These are phyloP conservation scores for Chelmon rostratus DNA, from an alignment of 2,797 vertebrate species.

Conservation along the genomic window DNA sequence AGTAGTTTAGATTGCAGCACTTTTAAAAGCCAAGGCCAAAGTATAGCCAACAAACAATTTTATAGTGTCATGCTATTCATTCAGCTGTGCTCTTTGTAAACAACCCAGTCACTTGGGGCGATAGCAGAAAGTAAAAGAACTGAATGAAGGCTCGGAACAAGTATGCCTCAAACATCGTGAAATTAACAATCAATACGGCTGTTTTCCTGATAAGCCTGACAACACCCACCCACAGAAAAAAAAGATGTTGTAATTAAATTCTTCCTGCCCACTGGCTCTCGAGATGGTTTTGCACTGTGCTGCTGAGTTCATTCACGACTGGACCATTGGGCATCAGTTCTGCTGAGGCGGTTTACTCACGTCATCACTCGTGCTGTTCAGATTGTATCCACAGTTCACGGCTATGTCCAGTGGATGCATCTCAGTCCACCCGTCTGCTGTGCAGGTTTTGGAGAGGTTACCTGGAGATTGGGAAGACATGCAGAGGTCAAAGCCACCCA, in stretches of 20 bases:
- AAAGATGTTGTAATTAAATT: constrained; percentile 35
- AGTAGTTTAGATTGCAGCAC: not conserved
- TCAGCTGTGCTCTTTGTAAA: not conserved
- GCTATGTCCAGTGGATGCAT: constrained; percentile 89
- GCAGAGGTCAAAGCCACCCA: constrained; percentile 47
- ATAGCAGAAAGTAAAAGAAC: not conserved
- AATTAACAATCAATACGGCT: constrained; percentile 38
- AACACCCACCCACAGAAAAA: constrained; percentile 38
- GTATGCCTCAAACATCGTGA: constrained; percentile 4
- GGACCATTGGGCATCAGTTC: not conserved
- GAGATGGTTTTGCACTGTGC: constrained; percentile 27
- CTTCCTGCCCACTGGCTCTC: constrained; percentile 48
- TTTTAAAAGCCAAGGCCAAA: not conserved
- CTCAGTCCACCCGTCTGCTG: constrained; percentile 90
- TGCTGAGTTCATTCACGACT: constrained; percentile 27
- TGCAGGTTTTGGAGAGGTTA: constrained; percentile 94
- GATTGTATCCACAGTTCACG: constrained; percentile 89
- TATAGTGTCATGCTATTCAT: not conserved
- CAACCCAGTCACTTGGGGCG: not conserved
- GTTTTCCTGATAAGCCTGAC: constrained; percentile 27
- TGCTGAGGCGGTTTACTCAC: constrained; percentile 73
- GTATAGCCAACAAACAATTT: not conserved
- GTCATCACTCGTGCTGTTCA: constrained; percentile 83
- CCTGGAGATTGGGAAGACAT: constrained; percentile 78
- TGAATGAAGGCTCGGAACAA: constrained; percentile 3